A percentile compares a stretch with the other conserved stretches of the same genome.
phyloP scores from a whole-genome alignment of 2,888 invertebrate genomes.

The Ophion costatus region DNA sequence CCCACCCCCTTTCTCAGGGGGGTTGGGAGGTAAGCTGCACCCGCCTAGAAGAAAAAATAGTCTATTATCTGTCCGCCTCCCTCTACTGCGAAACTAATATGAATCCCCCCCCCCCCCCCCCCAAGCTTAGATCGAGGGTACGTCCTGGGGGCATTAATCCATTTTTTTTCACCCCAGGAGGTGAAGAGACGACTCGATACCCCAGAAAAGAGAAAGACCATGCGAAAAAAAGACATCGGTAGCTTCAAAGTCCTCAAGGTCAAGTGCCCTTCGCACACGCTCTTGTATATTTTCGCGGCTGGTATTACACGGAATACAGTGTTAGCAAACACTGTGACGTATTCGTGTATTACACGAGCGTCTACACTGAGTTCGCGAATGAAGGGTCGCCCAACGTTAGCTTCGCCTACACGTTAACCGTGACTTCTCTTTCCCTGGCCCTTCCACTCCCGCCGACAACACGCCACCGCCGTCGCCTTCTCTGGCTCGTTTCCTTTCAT shows the following conservation, averaged over 20 bases:
- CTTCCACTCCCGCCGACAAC: background rate
- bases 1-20: no score
- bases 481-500: slow-evolving; percentile 42
- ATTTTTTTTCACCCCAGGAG: no score
- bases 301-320: background rate
- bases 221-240: background rate
- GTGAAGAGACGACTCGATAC: no score
- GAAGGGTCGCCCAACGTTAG: slow-evolving; percentile 8
- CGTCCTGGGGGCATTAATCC: no score
- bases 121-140: no score
- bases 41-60: no score
- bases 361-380: background rate
- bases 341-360: slow-evolving; percentile 10
- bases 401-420: slow-evolving; percentile 62
- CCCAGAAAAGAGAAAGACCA: background rate
- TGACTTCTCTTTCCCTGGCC: slow-evolving; percentile 22
- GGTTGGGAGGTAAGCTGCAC: no score
- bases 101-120: no score
- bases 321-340: slow-evolving; percentile 15
- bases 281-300: background rate
- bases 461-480: slow-evolving; percentile 21
- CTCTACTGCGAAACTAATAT: no score
- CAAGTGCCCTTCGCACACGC: background rate
- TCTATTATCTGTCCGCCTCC: no score
- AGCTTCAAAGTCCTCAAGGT: background rate